A percentile compares a stretch with the other conserved stretches of the same genome.
Conservation (phyloP, 2,888 invertebrate genomes). For the Geophilus truncorum region DNA sequence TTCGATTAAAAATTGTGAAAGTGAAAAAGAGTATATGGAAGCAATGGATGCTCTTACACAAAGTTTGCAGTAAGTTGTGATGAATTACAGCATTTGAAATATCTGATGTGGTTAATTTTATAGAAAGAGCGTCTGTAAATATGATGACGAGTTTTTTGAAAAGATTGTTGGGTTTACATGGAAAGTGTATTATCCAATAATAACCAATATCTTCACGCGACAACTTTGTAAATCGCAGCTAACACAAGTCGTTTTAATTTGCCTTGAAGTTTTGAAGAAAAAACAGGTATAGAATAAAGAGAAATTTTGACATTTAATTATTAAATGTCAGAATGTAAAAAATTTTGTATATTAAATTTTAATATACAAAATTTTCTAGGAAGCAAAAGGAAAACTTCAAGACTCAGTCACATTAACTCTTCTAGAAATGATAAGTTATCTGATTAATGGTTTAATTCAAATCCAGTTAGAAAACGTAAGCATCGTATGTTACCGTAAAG, state of each 20-base stretch:
- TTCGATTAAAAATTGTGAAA: neutral
- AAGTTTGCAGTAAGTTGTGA: neutral
- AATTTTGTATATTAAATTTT: neutral
- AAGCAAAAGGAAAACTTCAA: neutral
- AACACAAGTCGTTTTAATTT: neutral
- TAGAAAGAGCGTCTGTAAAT: neutral
- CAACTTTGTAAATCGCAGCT: neutral
- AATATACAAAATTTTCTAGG: neutral
- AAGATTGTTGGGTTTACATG: neutral
- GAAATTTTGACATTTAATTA: neutral
- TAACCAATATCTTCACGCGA: neutral
- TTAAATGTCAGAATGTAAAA: too few species aligned
- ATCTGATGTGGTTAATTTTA: too few species aligned
- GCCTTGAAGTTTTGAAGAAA: neutral
- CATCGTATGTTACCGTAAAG: too few species aligned
- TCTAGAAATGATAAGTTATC: neutral
- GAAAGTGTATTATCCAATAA: neutral
- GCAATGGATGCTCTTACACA: neutral
- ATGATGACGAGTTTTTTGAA: neutral
- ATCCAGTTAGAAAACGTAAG: neutral
- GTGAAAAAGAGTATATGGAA: neutral
- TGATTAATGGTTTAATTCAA: neutral
- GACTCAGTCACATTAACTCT: neutral
- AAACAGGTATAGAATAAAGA: too few species aligned
- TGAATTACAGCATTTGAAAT: too few species aligned